These are phyloP conservation scores for Leptodactylus fallax DNA, from an alignment of 2,797 vertebrate species.

Conservation along the genomic window DNA sequence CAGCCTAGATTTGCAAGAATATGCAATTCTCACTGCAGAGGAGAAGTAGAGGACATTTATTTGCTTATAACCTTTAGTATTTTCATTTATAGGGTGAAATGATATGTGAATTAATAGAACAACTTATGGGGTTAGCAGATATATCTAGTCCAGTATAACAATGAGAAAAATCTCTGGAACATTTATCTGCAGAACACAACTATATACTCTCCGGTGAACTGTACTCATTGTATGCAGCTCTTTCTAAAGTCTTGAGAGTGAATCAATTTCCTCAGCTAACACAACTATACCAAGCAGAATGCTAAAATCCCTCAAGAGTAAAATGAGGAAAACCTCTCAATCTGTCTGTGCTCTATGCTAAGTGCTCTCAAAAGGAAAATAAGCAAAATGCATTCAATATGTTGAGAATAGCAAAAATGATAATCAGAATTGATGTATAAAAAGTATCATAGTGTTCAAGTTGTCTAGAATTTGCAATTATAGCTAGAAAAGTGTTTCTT, in stretches of 20 bases:
- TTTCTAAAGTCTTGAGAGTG: conserved; percentile 3
- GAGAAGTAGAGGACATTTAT: too few relatives aligned
- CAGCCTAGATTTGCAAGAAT: too few relatives aligned
- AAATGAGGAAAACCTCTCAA: conserved; percentile 3
- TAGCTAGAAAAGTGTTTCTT: too few relatives aligned
- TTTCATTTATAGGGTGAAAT: too few relatives aligned
- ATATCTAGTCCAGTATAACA: background rate
- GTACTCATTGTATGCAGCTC: background rate
- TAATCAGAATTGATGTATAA: background rate
- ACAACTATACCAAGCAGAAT: background rate
- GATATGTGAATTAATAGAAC: too few relatives aligned
- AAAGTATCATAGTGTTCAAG: background rate
- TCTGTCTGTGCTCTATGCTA: conserved; percentile 7
- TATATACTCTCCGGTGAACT: too few relatives aligned
- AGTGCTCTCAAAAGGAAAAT: conserved; percentile 22
- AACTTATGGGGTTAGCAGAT: too few relatives aligned
- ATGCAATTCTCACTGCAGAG: too few relatives aligned
- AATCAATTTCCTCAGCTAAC: conserved; percentile 9
- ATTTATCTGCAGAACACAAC: too few relatives aligned
- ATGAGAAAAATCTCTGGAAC: too few relatives aligned
- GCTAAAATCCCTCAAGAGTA: conserved; percentile 22
- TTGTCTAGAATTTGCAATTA: too few relatives aligned
- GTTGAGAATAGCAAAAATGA: background rate
- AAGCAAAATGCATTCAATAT: background rate
- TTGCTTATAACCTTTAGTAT: too few relatives aligned